Evolutionary conservation across 2,888 invertebrate species (phyloP).

Genomic region (Drosophila engyochracea): DNA sequence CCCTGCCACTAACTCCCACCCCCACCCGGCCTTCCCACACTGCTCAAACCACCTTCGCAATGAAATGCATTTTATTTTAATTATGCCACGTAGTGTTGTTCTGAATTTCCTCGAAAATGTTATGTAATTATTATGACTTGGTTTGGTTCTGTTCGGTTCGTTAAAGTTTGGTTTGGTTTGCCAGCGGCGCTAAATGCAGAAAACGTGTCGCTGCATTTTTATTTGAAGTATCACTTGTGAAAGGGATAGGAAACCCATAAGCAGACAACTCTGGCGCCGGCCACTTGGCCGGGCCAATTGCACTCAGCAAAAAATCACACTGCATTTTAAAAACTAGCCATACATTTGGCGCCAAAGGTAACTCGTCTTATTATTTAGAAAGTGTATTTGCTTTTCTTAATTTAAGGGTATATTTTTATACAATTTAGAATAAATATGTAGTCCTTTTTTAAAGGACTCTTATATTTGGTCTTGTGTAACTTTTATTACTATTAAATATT

Average conservation of each 20-base stretch:
- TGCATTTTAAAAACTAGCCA: not conserved
- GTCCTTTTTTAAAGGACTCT: not conserved
- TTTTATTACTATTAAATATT: not conserved
- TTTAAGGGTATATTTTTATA: not conserved
- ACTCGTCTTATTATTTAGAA: not conserved
- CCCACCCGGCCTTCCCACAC: not conserved
- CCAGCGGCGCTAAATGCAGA: conserved; percentile 46
- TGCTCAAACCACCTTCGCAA: not conserved
- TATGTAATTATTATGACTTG: conserved; percentile 60
- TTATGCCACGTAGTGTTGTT: conserved; percentile 77
- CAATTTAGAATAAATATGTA: not conserved
- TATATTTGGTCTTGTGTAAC: not conserved
- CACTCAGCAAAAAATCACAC: not conserved
- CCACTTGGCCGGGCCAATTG: conserved; percentile 10
- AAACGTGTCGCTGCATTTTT: conserved; percentile 55
- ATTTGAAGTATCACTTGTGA: conserved; percentile 29
- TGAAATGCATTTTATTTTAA: conserved; percentile 58
- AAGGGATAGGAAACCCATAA: conserved; percentile 13
- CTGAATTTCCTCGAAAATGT: conserved; percentile 78
- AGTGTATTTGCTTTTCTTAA: not conserved
- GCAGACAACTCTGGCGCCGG: conserved; percentile 58
- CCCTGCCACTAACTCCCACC: not conserved
- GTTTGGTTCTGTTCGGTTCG: conserved; percentile 26
- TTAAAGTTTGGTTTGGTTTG: conserved; percentile 35
- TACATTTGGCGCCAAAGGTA: conserved; percentile 1